phyloP scores from a whole-genome alignment of 2,113 vertebrate genomes.

The Larimichthys polyactis region DNA sequence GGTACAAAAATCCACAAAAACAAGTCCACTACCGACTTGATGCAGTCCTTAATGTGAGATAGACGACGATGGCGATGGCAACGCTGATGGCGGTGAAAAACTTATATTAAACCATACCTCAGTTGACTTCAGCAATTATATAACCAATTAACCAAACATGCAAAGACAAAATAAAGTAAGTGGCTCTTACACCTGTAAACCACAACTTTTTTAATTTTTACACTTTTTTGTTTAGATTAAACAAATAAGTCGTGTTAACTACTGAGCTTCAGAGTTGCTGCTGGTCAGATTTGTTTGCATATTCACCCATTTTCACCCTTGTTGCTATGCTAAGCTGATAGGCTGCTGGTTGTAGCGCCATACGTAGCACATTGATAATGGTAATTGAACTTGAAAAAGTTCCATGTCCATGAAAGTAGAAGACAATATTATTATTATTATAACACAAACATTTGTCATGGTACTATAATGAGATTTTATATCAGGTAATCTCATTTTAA shows the following conservation, averaged over 20 bases:
- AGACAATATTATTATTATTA: not conserved
- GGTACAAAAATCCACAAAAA: too few relatives aligned
- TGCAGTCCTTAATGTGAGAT: too few relatives aligned
- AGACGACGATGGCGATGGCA: too few relatives aligned
- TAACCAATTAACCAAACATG: too few relatives aligned
- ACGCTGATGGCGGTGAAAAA: too few relatives aligned
- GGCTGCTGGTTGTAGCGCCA: not conserved
- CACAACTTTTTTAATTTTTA: not conserved
- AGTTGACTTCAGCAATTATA: too few relatives aligned
- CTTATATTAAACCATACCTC: too few relatives aligned
- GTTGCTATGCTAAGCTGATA: not conserved
- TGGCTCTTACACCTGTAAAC: not conserved
- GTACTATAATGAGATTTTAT: not conserved
- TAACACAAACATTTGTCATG: not conserved
- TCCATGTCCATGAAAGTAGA: not conserved
- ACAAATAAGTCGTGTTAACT: not conserved
- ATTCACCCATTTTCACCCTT: too few relatives aligned
- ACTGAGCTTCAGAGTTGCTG: not conserved
- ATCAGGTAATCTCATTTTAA: not conserved
- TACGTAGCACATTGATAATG: not conserved
- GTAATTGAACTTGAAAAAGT: too few relatives aligned
- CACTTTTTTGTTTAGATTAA: not conserved
- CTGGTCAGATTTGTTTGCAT: not conserved
- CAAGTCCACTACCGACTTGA: too few relatives aligned
- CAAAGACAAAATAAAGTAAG: too few relatives aligned